phyloP scores from a whole-genome alignment of 1,140 invertebrate genomes.

The Amphibalanus amphitrite region DNA sequence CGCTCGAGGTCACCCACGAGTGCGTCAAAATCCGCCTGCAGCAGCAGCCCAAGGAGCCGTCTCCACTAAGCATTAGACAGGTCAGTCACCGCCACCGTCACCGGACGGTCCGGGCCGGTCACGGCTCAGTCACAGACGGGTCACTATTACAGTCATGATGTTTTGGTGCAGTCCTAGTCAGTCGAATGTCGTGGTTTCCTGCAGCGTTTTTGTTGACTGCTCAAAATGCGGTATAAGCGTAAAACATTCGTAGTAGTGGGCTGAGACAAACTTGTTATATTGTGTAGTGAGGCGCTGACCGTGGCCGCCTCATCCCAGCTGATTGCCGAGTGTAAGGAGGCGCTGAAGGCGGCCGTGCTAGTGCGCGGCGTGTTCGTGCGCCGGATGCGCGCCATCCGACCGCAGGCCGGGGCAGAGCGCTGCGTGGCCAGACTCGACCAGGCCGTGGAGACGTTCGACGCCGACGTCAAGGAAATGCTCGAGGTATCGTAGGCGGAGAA shows the following conservation, averaged over 20 bases:
- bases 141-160: background rate
- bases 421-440: slow-evolving; percentile 28
- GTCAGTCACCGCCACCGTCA: slow-evolving; percentile 21
- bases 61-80: slow-evolving; percentile 63
- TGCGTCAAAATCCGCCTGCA: slow-evolving; percentile 66
- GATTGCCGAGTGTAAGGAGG: slow-evolving; percentile 72
- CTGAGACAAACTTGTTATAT: background rate
- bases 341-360: slow-evolving; percentile 53
- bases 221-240: too few species aligned
- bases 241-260: background rate
- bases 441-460: slow-evolving; percentile 52
- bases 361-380: slow-evolving; percentile 48
- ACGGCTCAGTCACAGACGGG: background rate
- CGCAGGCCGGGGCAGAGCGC: slow-evolving; percentile 26
- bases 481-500: too few species aligned
- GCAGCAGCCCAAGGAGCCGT: slow-evolving; percentile 62
- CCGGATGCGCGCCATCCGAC: slow-evolving; percentile 45
- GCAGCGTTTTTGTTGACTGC: too few species aligned
- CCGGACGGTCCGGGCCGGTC: background rate
- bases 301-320: slow-evolving; percentile 32
- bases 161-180: background rate
- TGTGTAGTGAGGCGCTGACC: background rate
- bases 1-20: slow-evolving; percentile 72
- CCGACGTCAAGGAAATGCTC: slow-evolving; percentile 51
- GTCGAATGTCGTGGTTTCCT: too few species aligned